Evolutionary conservation across 2,797 vertebrate genomes (phyloP), one percentile per base, ranked within the genome.

Genomic region (Phoxinus dragarum): DNA sequence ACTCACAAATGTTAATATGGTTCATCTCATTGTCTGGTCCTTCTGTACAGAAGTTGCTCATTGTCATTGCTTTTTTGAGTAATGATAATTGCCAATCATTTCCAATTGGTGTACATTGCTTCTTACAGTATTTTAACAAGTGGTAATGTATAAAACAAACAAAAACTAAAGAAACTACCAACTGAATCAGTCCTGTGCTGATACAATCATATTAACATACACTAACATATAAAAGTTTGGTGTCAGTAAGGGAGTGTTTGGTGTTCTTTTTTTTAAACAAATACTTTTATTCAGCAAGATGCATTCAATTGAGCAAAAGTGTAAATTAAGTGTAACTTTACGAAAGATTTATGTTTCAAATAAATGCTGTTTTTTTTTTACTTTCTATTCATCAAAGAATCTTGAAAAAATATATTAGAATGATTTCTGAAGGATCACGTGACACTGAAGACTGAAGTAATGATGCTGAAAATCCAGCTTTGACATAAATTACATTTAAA

Each of bases 1-100:
- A 89, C 87, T 88, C 80, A 76, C 56, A 88, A 88, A 86, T 67
- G 81, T 49, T n/a, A 54, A 56, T 36, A 47, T 68, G 7, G 40
- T 82, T 40, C 67, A 75, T 76, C 56, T 80, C 31, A 77, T 47
- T 79, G 54, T 82, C 86, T 34, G 74, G 6, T 38, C 17, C 59
- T 80, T 78, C 31, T 40, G 52, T 44, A 40, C 14, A 17, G 4
- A 49, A 73, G 49, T 52, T 34, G 40, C 17, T 80, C 9, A 27
- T 85, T 80, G 61, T 67, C 14, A 52, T 3, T 36, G 38, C 14
- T 66, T 44, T 34, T 44, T 23, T 19, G 49, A 31, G 36, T 56
- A 81, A 72, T 59, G n/a, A 27, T 72, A 23, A 40, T 38, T 47
- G 19, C 5, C 6, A 12, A 52, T 68, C 7, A 56, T 38, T 68